phyloP scores from a whole-genome alignment of 2,113 vertebrate species.

The Salvator merianae region DNA sequence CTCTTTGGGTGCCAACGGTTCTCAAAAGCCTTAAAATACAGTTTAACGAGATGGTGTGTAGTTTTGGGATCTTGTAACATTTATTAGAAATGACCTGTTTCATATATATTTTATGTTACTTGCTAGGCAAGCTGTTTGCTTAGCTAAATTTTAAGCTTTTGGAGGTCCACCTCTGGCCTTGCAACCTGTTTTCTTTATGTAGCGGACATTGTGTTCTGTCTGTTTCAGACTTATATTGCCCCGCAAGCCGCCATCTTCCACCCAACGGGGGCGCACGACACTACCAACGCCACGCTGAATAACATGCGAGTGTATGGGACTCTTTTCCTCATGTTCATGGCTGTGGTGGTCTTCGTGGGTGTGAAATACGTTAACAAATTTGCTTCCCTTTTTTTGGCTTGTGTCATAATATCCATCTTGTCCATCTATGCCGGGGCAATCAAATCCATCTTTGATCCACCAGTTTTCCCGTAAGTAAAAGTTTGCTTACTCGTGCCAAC shows the following conservation, averaged over 20 bases:
- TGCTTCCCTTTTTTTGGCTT: constrained; percentile 95
- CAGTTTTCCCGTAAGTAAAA: constrained; percentile 90
- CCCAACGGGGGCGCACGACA: constrained; percentile 76
- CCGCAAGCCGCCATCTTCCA: constrained; percentile 94
- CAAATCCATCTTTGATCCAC: constrained; percentile 93
- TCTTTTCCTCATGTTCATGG: constrained; percentile 93
- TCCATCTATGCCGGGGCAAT: constrained; percentile 95
- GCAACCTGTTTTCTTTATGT: background rate
- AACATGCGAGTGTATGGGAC: constrained; percentile 97
- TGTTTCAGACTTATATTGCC: constrained; percentile 91
- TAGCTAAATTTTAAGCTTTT: background rate
- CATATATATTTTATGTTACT: background rate
- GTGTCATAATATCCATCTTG: constrained; percentile 95
- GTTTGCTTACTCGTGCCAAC: background rate
- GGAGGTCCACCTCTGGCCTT: no score
- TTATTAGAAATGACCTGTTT: background rate
- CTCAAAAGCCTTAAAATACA: background rate
- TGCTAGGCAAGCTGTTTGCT: background rate
- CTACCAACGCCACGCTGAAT: constrained; percentile 87
- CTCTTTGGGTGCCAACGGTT: background rate
- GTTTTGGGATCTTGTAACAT: background rate
- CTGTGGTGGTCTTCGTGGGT: constrained; percentile 94
- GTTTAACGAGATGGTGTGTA: background rate
- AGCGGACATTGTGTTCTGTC: constrained; percentile 24
- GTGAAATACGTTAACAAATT: constrained; percentile 99